phyloP scores from a whole-genome alignment of 2,797 vertebrate species.

The Anguilla megastoma region DNA sequence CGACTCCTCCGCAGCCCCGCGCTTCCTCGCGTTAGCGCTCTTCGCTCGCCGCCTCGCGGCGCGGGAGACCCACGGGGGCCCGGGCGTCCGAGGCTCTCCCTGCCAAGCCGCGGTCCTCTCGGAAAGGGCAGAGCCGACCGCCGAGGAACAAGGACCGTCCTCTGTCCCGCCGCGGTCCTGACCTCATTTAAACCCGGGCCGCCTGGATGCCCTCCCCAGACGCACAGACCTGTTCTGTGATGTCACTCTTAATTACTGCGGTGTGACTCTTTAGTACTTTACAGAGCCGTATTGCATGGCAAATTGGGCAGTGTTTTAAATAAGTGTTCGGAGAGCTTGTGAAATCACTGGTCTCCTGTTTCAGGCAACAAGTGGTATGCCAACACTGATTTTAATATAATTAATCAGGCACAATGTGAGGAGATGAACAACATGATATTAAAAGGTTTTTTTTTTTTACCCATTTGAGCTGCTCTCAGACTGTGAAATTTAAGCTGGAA shows the following conservation, averaged over 20 bases:
- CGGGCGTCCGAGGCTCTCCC: background rate
- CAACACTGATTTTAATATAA: background rate
- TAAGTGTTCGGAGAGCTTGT: background rate
- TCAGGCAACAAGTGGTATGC: background rate
- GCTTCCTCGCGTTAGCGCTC: background rate
- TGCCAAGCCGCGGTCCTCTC: background rate
- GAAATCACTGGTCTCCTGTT: background rate
- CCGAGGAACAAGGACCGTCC: background rate
- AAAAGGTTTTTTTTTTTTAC: background rate
- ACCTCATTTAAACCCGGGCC: background rate
- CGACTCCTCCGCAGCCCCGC: background rate
- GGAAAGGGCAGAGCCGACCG: background rate
- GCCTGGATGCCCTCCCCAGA: background rate
- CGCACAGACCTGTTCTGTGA: background rate
- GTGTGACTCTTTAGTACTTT: background rate
- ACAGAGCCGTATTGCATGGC: background rate
- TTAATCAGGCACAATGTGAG: background rate
- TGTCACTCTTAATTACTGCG: slow-evolving; percentile 8
- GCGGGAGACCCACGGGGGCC: background rate
- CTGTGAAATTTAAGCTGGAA: background rate
- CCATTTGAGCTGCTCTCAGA: background rate
- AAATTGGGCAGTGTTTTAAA: background rate
- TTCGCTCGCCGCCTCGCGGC: background rate
- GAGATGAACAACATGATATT: background rate
- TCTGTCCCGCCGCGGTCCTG: background rate